A percentile compares a stretch with the other conserved stretches of the same genome.
phyloP scores from a whole-genome alignment of 2,797 vertebrate genomes.

The Mormyrops attenuatus region DNA sequence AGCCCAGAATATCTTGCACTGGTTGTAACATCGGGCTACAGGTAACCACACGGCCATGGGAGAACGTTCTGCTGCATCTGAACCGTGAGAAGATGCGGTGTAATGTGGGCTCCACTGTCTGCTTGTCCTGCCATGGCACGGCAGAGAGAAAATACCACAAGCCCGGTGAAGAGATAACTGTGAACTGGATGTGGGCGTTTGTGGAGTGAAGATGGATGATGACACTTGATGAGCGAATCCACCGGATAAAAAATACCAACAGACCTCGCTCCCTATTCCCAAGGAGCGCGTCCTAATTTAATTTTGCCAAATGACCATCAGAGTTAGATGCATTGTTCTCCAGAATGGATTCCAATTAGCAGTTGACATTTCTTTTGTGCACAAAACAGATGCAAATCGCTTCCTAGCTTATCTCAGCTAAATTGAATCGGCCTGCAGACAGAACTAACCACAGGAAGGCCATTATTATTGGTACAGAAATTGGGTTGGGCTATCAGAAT shows the following conservation, averaged over 20 bases:
- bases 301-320: constrained; percentile 15
- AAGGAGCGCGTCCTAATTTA: constrained; percentile 9
- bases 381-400: constrained; percentile 23
- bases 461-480: constrained; percentile 8
- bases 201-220: constrained; percentile 14
- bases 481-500: constrained; percentile 7
- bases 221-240: constrained; percentile 12
- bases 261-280: background rate
- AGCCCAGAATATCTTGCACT: background rate
- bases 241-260: constrained; percentile 5
- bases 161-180: background rate
- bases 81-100: background rate
- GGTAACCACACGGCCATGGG: background rate
- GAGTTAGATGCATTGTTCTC: constrained; percentile 18
- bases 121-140: background rate
- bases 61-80: background rate
- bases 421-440: constrained; percentile 16
- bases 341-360: constrained; percentile 16
- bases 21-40: background rate
- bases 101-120: background rate
- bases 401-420: constrained; percentile 20
- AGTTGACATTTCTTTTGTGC: constrained; percentile 24
- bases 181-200: constrained; percentile 16
- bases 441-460: background rate
- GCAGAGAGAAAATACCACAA: background rate